phyloP scores from a whole-genome alignment of 2,888 invertebrate species.

The Leptarthrus brevirostris region DNA sequence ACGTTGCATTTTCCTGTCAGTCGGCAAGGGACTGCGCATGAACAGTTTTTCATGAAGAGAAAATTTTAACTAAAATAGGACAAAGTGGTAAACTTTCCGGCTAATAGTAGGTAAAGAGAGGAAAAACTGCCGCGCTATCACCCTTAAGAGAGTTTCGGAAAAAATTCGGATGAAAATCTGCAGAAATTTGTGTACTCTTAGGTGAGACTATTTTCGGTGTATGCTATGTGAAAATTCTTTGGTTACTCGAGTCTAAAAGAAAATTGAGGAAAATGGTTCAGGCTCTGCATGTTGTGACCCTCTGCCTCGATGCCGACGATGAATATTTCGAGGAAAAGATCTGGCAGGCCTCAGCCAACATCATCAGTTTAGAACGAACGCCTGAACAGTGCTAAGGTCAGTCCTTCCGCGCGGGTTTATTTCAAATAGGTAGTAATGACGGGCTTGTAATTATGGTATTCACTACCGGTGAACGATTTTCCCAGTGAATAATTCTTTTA shows the following conservation, averaged over 20 bases:
- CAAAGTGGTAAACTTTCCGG: conserved; percentile 2
- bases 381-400: conserved; percentile 62
- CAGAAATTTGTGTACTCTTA: conserved; percentile 6
- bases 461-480: background rate
- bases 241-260: conserved; percentile 35
- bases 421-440: conserved; percentile 3
- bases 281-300: conserved; percentile 37
- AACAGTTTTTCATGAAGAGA: conserved; percentile 11
- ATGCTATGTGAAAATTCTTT: conserved; percentile 20
- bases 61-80: background rate
- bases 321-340: conserved; percentile 36
- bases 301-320: no score
- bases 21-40: background rate
- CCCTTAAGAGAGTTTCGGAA: no score
- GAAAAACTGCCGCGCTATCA: conserved; percentile 1
- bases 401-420: conserved; percentile 57
- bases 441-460: background rate
- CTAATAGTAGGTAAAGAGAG: background rate
- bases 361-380: conserved; percentile 65
- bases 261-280: conserved; percentile 41
- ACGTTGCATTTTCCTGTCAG: conserved; percentile 14
- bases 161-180: background rate
- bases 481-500: no score
- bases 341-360: conserved; percentile 22
- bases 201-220: conserved; percentile 29